A percentile compares a stretch with the other conserved stretches of the same genome.
These are phyloP conservation scores for Meles meles DNA, from an alignment of 2,113 vertebrate genomes.

Conservation along the genomic window DNA sequence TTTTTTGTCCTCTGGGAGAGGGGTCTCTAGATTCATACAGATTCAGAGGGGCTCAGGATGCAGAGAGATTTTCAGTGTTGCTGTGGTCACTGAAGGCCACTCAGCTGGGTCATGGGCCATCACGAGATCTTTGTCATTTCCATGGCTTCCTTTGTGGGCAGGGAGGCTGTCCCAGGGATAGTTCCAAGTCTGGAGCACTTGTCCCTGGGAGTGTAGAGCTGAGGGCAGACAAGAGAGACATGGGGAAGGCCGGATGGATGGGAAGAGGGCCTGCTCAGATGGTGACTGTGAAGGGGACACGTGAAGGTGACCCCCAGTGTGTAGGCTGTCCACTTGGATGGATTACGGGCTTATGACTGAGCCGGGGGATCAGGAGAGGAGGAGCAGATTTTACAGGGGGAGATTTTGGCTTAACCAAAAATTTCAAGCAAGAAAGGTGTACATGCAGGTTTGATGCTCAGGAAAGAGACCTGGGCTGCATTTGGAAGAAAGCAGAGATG, in stretches of 20 bases:
- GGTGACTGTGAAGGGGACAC: rapidly evolving
- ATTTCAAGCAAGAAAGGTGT: not conserved
- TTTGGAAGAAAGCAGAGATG: not conserved
- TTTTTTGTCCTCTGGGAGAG: not conserved
- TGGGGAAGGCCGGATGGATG: rapidly evolving
- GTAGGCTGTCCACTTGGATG: rapidly evolving
- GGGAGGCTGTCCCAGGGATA: not conserved
- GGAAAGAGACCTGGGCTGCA: not conserved
- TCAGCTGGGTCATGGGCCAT: not conserved
- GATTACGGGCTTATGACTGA: not conserved
- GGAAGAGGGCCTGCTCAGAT: rapidly evolving
- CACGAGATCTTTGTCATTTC: rapidly evolving
- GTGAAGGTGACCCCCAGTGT: rapidly evolving
- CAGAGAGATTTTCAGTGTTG: not conserved
- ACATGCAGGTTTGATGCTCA: rapidly evolving
- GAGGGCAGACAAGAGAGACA: rapidly evolving
- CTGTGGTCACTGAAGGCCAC: not conserved
- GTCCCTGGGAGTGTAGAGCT: too few species aligned
- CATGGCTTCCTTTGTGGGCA: not conserved
- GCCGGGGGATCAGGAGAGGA: rapidly evolving
- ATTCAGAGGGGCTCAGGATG: too few species aligned
- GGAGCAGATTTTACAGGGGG: not conserved
- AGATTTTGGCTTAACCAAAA: rapidly evolving
- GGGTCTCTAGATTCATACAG: rapidly evolving
- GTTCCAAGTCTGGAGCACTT: not conserved